phyloP scores from a whole-genome alignment of 2,888 invertebrate genomes.

The Cantharis rustica region DNA sequence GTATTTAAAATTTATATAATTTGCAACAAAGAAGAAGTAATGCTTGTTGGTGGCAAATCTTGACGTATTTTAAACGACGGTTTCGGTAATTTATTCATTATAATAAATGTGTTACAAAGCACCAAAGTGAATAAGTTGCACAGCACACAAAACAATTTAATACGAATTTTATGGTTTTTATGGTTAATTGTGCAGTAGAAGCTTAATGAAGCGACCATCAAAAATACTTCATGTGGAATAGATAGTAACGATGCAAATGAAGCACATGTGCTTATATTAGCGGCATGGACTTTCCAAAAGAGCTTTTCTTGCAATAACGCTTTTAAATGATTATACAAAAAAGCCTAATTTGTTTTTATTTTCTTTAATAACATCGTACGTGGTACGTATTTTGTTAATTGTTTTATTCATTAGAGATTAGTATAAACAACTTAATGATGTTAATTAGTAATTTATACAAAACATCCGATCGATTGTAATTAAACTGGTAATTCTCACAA shows the following conservation, averaged over 20 bases:
- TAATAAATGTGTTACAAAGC: conserved; percentile 10
- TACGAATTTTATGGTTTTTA: conserved; percentile 28
- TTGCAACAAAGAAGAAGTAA: not conserved
- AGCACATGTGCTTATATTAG: conserved; percentile 38
- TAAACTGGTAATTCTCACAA: too few species aligned
- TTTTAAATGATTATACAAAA: not conserved
- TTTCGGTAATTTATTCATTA: conserved; percentile 8
- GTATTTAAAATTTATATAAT: not conserved
- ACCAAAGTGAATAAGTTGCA: conserved; percentile 3
- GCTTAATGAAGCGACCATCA: conserved; percentile 32
- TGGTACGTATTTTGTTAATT: not conserved
- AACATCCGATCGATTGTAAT: not conserved
- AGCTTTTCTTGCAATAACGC: conserved; percentile 1
- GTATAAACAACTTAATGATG: not conserved
- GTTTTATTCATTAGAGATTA: not conserved
- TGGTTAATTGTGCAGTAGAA: conserved; percentile 27
- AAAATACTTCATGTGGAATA: conserved; percentile 39
- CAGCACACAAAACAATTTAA: conserved; percentile 14
- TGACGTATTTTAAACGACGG: not conserved
- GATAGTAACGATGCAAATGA: conserved; percentile 44
- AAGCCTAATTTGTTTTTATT: not conserved
- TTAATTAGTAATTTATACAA: not conserved
- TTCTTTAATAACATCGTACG: not conserved
- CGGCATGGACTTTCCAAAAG: conserved; percentile 29
- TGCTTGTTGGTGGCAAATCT: not conserved